These are phyloP conservation scores for Nasua narica DNA, from an alignment of 2,797 vertebrate species.

Conservation along the genomic window DNA sequence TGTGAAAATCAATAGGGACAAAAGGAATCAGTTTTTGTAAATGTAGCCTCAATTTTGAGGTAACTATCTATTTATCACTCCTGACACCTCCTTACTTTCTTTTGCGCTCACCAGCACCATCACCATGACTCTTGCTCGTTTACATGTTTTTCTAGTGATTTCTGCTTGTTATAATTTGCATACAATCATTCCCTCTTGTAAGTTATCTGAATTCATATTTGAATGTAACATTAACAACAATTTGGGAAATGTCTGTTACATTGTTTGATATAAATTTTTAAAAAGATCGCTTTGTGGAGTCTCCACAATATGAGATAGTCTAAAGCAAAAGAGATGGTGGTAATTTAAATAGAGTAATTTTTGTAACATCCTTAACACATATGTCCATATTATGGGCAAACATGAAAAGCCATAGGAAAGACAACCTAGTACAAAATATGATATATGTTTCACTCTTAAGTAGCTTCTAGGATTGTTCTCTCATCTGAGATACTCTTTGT, in stretches of 20 bases:
- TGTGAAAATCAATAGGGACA: background rate
- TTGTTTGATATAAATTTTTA: conserved; percentile 38
- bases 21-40: background rate
- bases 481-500: background rate
- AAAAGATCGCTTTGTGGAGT: conserved; percentile 38
- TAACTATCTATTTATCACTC: background rate
- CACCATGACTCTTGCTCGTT: background rate
- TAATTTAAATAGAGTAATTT: conserved; percentile 44
- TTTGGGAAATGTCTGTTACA: background rate
- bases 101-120: background rate
- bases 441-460: background rate
- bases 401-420: background rate
- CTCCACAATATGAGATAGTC: conserved; percentile 26
- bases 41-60: background rate
- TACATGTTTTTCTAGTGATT: background rate
- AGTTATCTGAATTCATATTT: background rate
- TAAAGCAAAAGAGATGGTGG: conserved; percentile 50
- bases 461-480: background rate
- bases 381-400: background rate
- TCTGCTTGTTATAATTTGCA: background rate
- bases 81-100: background rate
- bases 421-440: background rate
- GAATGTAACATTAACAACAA: background rate
- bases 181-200: background rate
- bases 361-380: background rate